Evolutionary conservation across 2,888 invertebrate genomes (phyloP), one percentile per base, ranked within the genome.

Genomic region (Podotricha telesiphe): DNA sequence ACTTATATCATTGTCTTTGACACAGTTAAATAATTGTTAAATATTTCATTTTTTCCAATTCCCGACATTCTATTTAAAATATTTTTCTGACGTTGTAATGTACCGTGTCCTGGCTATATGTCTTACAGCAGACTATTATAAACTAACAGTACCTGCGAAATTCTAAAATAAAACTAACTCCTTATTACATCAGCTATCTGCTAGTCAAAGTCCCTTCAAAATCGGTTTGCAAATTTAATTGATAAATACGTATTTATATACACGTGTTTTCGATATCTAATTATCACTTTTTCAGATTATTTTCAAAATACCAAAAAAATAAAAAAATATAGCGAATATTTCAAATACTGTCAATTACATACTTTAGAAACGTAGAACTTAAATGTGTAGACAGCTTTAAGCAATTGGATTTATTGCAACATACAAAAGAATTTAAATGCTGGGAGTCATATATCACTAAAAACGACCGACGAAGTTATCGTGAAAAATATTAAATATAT

Each of bases 351-450:
- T 28, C 28, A 28, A 28, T 28, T 28, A 28, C 15, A 42, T 15
- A 15, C 15, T 15, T n/a, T n/a, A n/a, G n/a, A n/a, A n/a, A n/a
- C n/a, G n/a, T 19, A 10, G 56, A 40, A 20, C 10, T 19, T 28
- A 28, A 28, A 28, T 42, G 42, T 20, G 42, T 40, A 10, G 50
- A 42, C 19, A 8, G 13, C 20, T 19, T 20, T 42, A 8, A 58
- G 40, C 22, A 11, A 58, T 10, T 58, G 20, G 40, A 42, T 58
- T 42, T 2, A 20, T 58, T 58, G 58, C 40, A 58, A 58, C 40
- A 58, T 20, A 42, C 15, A 13, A 3, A 8, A n/a, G 4, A 19
- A 58, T 58, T 19, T 20, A 58, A 19, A 58, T 4, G 42, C 40
- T 58, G 20, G 15, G 28, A 2, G 28, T 20, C 40, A 20, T 19